phyloP scores from a whole-genome alignment of 1,140 invertebrate genomes.

The Heterodera carotae region DNA sequence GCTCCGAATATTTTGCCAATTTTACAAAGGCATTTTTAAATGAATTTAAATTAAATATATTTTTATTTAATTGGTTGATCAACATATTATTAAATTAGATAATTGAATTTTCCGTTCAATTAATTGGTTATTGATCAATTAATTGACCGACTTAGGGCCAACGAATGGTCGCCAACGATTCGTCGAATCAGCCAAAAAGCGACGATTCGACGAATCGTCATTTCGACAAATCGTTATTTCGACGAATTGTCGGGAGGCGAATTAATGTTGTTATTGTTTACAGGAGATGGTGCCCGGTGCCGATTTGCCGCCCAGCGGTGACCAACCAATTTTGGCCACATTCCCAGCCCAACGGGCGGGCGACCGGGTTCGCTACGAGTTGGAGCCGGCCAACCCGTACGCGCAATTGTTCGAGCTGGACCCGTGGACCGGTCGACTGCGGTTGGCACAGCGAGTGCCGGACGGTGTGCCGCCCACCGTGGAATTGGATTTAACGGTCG shows the following conservation, averaged over 20 bases:
- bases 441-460: constrained; percentile 33
- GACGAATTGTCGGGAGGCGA: too few species aligned
- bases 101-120: too few species aligned
- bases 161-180: too few species aligned
- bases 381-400: constrained; percentile 21
- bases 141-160: too few species aligned
- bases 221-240: too few species aligned
- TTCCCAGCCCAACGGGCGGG: constrained; percentile 44
- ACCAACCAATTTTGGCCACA: constrained; percentile 44
- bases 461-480: constrained; percentile 33
- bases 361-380: constrained; percentile 43
- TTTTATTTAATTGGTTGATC: too few species aligned
- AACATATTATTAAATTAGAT: too few species aligned
- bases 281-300: constrained; percentile 29
- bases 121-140: too few species aligned
- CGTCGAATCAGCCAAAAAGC: too few species aligned
- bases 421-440: constrained; percentile 32
- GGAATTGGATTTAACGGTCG: constrained; percentile 32
- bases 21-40: constrained; percentile 43
- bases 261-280: background rate
- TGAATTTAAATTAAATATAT: background rate
- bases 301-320: constrained; percentile 41
- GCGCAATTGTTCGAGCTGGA: constrained; percentile 38
- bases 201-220: too few species aligned
- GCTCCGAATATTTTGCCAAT: constrained; percentile 50